phyloP scores from a whole-genome alignment of 2,113 vertebrate genomes.

The Athene noctua region DNA sequence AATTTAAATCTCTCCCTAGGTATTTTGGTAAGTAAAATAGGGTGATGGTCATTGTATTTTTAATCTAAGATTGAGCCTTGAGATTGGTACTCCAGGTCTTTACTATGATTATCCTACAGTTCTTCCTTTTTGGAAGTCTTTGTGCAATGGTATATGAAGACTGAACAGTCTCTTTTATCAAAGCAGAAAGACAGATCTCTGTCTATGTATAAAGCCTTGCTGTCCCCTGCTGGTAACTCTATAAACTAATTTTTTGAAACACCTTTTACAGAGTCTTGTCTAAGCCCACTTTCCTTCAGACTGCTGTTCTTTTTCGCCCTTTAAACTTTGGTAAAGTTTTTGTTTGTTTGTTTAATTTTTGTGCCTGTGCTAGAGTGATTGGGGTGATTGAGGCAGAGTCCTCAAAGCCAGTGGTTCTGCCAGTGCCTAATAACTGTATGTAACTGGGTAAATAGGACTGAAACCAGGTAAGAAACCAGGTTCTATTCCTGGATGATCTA shows the following conservation, averaged over 20 bases:
- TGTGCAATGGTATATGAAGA: not conserved
- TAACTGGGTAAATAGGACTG: not conserved
- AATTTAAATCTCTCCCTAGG: not conserved
- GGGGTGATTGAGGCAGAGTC: not conserved
- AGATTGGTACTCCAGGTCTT: fast-evolving
- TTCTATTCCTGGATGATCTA: not conserved
- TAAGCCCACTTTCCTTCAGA: not conserved
- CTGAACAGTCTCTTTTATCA: not conserved
- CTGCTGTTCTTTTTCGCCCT: not conserved
- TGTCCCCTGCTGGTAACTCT: slow-evolving; percentile 29
- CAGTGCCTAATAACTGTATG: not conserved
- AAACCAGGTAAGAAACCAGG: not conserved
- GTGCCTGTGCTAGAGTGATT: not conserved
- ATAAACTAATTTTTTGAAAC: not conserved
- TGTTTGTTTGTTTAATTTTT: not conserved
- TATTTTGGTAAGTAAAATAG: not conserved
- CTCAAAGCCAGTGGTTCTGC: not conserved
- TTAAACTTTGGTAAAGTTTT: not conserved
- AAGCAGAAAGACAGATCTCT: not conserved
- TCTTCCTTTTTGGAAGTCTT: not conserved
- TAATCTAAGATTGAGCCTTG: not conserved
- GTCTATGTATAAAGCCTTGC: not conserved
- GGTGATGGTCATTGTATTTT: not conserved
- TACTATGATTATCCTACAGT: not conserved
- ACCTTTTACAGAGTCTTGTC: not conserved